Evolutionary conservation across 2,113 vertebrate genomes (phyloP), one percentile per base, ranked within the genome.

Genomic region (Siphamia tubifer): DNA sequence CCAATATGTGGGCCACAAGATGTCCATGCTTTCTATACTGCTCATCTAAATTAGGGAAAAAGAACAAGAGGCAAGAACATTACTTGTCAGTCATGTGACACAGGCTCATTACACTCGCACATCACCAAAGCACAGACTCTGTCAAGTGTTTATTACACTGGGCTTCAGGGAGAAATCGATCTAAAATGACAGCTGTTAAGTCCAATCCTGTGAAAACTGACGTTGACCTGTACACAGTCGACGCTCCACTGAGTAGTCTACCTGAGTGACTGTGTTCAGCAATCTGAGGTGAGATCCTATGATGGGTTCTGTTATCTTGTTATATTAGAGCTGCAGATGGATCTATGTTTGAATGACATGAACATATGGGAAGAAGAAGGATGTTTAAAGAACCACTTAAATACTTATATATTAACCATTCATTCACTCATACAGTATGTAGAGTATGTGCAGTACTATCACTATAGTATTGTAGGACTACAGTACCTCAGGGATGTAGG

Each of bases 141-240:
- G 78, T 88, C 72, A 78, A 88, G 83, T 87, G 87, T 86, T 88
- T 89, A 87, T 90, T 88, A 83, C 82, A 64, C 74, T 66, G 76
- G 72, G 71, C 74, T 74, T 81, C n/a, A 0, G 74, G 72, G 78
- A 77, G 58, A 81, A 81, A 87, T 90, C 74, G 47, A 88, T 91
- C 65, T 79, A 58, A 88, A 89, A 90, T 88, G 89, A 89, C 91
- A 90, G 81, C 87, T 81, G 83, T 67, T 83, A 67, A 31, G 67
- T 83, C 63, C 52, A 47, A 57, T 82, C 64, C 68, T 68, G 74
- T 47, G 60, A 68, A 87, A 77, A 63, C 49, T 25, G 56, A 66
- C 52, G 77, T 31, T 75, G 77, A 84, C 68, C 45, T 65, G 66
- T 32, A 54, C 43, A 63, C 74, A 42, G 31, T 31, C 39, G 63